A percentile compares a stretch with the other conserved stretches of the same genome.
Evolutionary conservation across 2,888 invertebrate species (phyloP).

Genomic region (Drosophila eohydei): DNA sequence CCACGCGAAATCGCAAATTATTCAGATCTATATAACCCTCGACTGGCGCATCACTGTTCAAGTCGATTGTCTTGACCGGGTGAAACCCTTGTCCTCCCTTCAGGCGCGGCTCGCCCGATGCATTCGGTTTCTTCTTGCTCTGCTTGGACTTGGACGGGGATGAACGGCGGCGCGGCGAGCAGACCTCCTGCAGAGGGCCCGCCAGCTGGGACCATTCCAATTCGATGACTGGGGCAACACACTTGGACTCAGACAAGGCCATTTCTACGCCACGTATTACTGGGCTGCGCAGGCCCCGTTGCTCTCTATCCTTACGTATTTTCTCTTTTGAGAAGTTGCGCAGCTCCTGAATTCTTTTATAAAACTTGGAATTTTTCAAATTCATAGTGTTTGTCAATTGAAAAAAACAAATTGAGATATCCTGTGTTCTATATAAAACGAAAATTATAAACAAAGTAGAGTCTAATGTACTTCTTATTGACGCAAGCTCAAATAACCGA

Average conservation of each 20-base stretch:
- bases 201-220: conserved; percentile 43
- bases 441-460: conserved; percentile 38
- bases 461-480: conserved; percentile 8
- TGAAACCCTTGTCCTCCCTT: conserved; percentile 13
- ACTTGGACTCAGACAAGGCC: conserved; percentile 53
- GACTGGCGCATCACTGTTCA: conserved; percentile 21
- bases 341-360: conserved; percentile 80
- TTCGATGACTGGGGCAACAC: conserved; percentile 23
- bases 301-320: conserved; percentile 63
- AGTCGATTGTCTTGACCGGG: neutral
- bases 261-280: conserved; percentile 51
- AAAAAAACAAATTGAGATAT: conserved; percentile 33
- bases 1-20: conserved; percentile 71
- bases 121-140: conserved; percentile 12
- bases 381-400: conserved; percentile 67
- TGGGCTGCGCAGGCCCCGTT: conserved; percentile 28
- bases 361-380: conserved; percentile 82
- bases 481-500: conserved; percentile 13
- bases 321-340: conserved; percentile 78
- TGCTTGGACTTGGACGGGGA: conserved; percentile 14
- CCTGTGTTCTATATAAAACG: conserved; percentile 37
- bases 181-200: neutral
- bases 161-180: conserved; percentile 2
- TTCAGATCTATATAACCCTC: conserved; percentile 74
- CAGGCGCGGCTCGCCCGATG: neutral